Conservation (phyloP, 2,113 vertebrate genomes). For the Telmatochromis bifrenatus region DNA sequence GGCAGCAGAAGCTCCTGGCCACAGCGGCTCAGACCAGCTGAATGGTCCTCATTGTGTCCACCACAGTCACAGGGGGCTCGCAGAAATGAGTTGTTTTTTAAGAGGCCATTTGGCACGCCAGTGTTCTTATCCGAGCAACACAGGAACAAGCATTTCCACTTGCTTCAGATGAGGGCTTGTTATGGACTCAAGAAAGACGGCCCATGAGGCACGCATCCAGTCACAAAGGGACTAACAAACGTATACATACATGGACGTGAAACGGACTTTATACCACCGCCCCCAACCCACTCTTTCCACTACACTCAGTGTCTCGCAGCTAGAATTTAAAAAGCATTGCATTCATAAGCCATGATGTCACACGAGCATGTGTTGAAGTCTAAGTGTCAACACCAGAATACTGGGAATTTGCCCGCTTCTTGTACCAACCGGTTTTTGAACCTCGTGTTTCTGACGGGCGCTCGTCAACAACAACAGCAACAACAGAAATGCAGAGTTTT, state of each 20-base stretch:
- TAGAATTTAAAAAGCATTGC: neutral
- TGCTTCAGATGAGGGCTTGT: conserved; percentile 7
- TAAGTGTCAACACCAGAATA: neutral
- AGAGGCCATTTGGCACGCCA: conserved; percentile 60
- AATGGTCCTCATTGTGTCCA: conserved; percentile 72
- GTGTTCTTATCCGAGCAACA: conserved; percentile 57
- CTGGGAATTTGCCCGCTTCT: neutral
- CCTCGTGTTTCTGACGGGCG: neutral
- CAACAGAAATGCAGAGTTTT: neutral
- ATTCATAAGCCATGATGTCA: neutral
- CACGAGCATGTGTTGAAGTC: neutral
- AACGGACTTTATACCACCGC: neutral
- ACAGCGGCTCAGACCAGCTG: conserved; percentile 48
- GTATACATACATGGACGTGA: neutral
- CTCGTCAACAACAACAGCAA: neutral
- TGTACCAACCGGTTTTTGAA: neutral
- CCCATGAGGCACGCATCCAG: neutral
- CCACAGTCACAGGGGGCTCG: conserved; percentile 59
- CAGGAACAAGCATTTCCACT: conserved; percentile 58
- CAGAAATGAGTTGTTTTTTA: conserved; percentile 63
- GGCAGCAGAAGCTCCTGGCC: conserved; percentile 61
- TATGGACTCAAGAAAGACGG: neutral
- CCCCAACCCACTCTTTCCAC: neutral
- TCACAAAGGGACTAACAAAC: neutral
- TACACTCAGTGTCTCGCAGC: neutral